Percentiles rank a stretch among this genome's conserved stretches.
These are phyloP conservation scores for Pseudobourletiella spinata DNA, from an alignment of 1,140 invertebrate genomes.

Conservation along the genomic window DNA sequence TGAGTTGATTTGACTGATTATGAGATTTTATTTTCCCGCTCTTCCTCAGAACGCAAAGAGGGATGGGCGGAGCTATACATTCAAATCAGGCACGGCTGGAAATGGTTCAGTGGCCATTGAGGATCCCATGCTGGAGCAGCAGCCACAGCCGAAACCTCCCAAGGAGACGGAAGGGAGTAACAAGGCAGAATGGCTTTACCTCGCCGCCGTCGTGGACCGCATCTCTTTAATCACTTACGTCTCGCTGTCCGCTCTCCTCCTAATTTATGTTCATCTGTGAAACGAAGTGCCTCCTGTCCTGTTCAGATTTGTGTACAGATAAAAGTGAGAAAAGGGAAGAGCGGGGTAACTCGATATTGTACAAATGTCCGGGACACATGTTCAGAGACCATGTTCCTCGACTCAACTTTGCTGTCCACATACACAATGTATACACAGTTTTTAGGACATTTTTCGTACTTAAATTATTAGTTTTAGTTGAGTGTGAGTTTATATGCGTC, in stretches of 20 bases:
- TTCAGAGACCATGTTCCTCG: no score
- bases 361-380: no score
- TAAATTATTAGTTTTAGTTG: no score
- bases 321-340: no score
- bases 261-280: background rate
- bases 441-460: no score
- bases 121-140: background rate
- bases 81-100: background rate
- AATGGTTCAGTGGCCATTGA: constrained; percentile 5
- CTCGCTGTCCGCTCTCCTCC: background rate
- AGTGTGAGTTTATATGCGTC: no score
- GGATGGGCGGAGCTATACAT: constrained; percentile 4
- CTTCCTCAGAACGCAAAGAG: constrained; percentile 1
- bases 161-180: background rate
- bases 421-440: no score
- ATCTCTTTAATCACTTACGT: background rate
- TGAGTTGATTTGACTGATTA: no score
- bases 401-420: no score
- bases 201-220: background rate
- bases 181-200: background rate
- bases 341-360: no score
- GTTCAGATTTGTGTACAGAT: no score
- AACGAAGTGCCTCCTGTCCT: background rate
- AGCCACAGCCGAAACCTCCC: background rate
- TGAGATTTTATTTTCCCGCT: no score